Base-by-base conservation (phyloP, 2,113 vertebrate species). In the Sterrhoptilus dennistouni region DNA sequence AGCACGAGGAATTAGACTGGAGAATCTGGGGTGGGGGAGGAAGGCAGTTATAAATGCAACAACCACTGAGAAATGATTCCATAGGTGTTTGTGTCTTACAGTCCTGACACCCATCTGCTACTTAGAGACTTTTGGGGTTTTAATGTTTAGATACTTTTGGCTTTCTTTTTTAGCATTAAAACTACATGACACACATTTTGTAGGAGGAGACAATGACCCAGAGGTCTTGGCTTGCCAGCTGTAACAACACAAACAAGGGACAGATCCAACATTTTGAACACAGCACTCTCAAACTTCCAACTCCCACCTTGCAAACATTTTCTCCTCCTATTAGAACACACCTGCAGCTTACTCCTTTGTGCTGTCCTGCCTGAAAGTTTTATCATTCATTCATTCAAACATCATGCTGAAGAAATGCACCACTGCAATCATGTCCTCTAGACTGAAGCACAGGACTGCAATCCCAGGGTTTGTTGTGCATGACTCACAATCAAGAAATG, bases 241-340 rank as follows among this genome's bases (percentile, higher is more conserved):
- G n/a, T 61, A 61, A 63, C 40, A 53, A 42, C 0, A 1, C 35
- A 52, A 57, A 66, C 0, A 0, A 91, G 20, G 4, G 11, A 31
- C 59, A 87, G 69, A 83, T 21, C 6, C 44, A 77, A 29, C 2
- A 4, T 47, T 81, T n/a, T 27, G n/a, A 56, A 90, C 1, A 1
- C n/a, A 64, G 36, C 33, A 47, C 36, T 23, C 52, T 50, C 22
- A 66, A 28, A 38, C 35, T 76, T 59, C 42, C 64, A 96, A 38
- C 5, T 44, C 27, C 35, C 56, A 28, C 21, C 36, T 4, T 4
- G 3, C 61, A 35, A 52, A 53, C 42, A 49, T 1, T 2, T 0
- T 38, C 40, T 77, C 23, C 50, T 69, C 68, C 59, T 35, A 66
- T 38, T 4, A 18, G 11, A 36, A 6, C 14, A 47, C 10, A 59